These are phyloP conservation scores for Belgica antarctica DNA, from an alignment of 2,888 invertebrate genomes.

Conservation along the genomic window DNA sequence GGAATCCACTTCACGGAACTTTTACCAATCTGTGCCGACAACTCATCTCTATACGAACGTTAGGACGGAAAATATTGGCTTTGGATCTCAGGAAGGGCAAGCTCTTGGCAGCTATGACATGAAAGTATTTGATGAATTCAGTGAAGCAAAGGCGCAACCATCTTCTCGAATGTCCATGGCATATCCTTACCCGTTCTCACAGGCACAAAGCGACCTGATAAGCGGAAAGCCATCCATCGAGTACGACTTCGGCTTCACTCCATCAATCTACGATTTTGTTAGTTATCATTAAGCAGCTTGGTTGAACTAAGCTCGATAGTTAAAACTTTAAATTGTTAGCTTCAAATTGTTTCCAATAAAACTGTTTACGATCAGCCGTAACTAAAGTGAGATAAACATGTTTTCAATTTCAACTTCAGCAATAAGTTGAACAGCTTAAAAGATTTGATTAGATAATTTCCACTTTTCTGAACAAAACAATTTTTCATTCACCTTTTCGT, in stretches of 20 bases:
- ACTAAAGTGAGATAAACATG: background rate
- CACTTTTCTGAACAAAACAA: background rate
- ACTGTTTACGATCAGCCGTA: background rate
- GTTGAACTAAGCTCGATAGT: too few species aligned
- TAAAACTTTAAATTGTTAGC: background rate
- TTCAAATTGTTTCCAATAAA: background rate
- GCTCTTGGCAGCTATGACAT: too few species aligned
- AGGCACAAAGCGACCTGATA: background rate
- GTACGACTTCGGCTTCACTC: background rate
- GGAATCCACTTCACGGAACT: background rate
- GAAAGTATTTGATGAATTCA: too few species aligned
- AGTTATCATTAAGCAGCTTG: background rate
- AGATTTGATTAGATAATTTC: conserved; percentile 10
- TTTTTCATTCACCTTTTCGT: background rate
- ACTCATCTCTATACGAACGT: too few species aligned
- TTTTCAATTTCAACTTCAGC: background rate
- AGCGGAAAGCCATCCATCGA: background rate
- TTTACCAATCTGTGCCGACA: too few species aligned
- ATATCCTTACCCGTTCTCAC: background rate
- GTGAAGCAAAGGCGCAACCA: background rate
- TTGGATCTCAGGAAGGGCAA: background rate
- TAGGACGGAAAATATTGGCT: too few species aligned
- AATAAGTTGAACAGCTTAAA: background rate
- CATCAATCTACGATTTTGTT: background rate
- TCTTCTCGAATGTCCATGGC: background rate